These are phyloP conservation scores for Nycticebus coucang DNA, from an alignment of 2,113 vertebrate species.

Conservation along the genomic window DNA sequence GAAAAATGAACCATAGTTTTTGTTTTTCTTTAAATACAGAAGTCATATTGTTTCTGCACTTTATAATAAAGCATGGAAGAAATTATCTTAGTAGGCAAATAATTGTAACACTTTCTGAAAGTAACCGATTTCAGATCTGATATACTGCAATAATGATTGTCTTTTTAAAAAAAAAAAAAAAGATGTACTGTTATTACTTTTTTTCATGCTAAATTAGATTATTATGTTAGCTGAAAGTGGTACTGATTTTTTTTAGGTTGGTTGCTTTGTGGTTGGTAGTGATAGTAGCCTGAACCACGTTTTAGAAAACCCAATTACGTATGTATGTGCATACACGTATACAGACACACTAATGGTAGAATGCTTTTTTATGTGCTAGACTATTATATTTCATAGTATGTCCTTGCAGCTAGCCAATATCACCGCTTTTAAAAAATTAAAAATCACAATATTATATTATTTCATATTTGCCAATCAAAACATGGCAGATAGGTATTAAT, in stretches of 20 bases:
- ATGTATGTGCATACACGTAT: conserved; percentile 72
- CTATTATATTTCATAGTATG: conserved; percentile 92
- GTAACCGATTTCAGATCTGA: conserved; percentile 81
- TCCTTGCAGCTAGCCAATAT: conserved; percentile 90
- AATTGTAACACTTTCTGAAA: conserved; percentile 83
- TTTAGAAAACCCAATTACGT: conserved; percentile 82
- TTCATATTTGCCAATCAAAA: conserved; percentile 84
- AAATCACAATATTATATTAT: conserved; percentile 87
- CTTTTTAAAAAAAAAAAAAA: conserved; percentile 3
- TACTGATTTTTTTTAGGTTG: conserved; percentile 85
- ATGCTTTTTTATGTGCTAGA: conserved; percentile 95
- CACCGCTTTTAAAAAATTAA: conserved; percentile 90
- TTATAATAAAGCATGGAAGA: conserved; percentile 89
- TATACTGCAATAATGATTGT: conserved; percentile 81
- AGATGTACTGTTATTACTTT: conserved; percentile 81
- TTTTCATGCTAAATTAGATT: conserved; percentile 82
- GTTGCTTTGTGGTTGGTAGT: conserved; percentile 84
- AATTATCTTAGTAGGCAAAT: conserved; percentile 83
- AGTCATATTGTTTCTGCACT: conserved; percentile 87
- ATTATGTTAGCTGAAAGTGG: conserved; percentile 86
- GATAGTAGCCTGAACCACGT: conserved; percentile 85
- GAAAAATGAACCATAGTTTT: conserved; percentile 60
- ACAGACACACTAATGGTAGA: conserved; percentile 90
- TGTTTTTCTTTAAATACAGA: conserved; percentile 74
- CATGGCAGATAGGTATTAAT: conserved; percentile 84